Evolutionary conservation across 2,888 invertebrate species (phyloP), one percentile per base, ranked within the genome.

Genomic region (Megalurothrips usitatus): DNA sequence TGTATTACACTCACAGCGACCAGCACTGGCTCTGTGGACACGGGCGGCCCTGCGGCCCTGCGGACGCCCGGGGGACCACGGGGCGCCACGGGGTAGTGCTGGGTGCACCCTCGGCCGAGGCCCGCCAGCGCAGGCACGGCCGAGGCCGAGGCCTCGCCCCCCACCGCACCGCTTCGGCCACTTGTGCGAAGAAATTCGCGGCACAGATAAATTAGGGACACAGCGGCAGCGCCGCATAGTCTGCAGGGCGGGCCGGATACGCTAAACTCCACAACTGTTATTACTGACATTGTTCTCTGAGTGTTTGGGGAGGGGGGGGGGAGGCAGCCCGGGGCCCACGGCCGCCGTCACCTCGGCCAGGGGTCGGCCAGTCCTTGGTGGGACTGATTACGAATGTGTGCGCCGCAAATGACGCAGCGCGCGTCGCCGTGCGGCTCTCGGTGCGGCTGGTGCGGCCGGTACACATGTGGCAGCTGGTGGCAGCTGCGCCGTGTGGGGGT

Each of bases 241-340:
- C 34, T 43, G 52, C 52, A 52, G 52, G 14, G 14, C 52, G 19
- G 58, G 14, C 52, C 17, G 58, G 58, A 58, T 58, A 58, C 58
- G 58, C 34, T 43, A 43, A 43, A 43, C 34, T 43, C 34, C 34
- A 43, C 34, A 43, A 43, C 34, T 43, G 58, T 58, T 58, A 58
- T 58, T 58, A 19, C 58, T 58, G 58, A 58, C 58, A 58, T 58
- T 58, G 58, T 58, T 58, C 58, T 58, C 58, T 58, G 58, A 17
- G 19, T 17, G 14, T 58, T 19, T 52, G 1, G 14, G 34, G 34
- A 6, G 34, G 34, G 6, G 34, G 34, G 34, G 34, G 34, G 34
- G 34, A 6, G 34, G 34, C 34, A 6, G 3, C 34, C 34, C 6
- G 34, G 34, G 34, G 34, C 34, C 34, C 34, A 43, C 6, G 34